A percentile compares a stretch with the other conserved stretches of the same genome.
Conservation (phyloP, 1,140 invertebrate species). For the Dendroctonus ponderosae region DNA sequence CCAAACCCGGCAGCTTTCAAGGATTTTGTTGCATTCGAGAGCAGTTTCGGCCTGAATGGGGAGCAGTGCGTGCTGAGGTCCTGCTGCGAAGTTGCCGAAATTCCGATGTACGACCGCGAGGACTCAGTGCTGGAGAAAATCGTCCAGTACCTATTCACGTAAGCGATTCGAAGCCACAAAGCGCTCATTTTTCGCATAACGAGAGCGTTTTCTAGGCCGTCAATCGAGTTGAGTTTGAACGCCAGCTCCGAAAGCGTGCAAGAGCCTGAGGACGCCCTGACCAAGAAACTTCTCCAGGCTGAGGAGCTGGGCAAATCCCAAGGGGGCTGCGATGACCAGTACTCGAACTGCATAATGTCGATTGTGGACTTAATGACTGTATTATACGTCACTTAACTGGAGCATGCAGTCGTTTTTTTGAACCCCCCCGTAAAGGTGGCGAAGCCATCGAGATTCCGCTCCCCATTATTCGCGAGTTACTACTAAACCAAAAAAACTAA, state of each 20-base stretch:
- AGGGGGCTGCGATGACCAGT: slow-evolving; percentile 34
- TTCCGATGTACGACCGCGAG: slow-evolving; percentile 35
- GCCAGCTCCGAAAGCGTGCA: slow-evolving; percentile 5
- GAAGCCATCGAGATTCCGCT: too few species aligned
- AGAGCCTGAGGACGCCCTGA: slow-evolving; percentile 9
- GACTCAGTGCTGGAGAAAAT: slow-evolving; percentile 38
- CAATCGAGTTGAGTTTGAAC: slow-evolving; percentile 28
- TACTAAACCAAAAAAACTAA: too few species aligned
- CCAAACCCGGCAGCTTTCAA: background rate
- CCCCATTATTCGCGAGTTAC: too few species aligned
- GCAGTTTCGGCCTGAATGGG: slow-evolving; percentile 35
- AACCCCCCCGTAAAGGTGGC: too few species aligned
- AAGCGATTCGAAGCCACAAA: slow-evolving; percentile 32
- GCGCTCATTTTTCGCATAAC: slow-evolving; percentile 4
- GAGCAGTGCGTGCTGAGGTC: slow-evolving; percentile 34
- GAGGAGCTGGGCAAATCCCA: slow-evolving; percentile 35
- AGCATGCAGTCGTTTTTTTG: too few species aligned
- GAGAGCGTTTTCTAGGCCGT: slow-evolving; percentile 36
- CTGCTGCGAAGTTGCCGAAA: slow-evolving; percentile 37
- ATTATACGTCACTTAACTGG: slow-evolving; percentile 35
- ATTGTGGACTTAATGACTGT: slow-evolving; percentile 40
- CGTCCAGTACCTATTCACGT: slow-evolving; percentile 41
- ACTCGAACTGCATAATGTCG: slow-evolving; percentile 38
- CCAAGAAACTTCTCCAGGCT: slow-evolving; percentile 30
- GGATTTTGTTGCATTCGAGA: too few species aligned